Base-by-base conservation (phyloP, 1,140 invertebrate species). In the Bradysia coprophila region DNA sequence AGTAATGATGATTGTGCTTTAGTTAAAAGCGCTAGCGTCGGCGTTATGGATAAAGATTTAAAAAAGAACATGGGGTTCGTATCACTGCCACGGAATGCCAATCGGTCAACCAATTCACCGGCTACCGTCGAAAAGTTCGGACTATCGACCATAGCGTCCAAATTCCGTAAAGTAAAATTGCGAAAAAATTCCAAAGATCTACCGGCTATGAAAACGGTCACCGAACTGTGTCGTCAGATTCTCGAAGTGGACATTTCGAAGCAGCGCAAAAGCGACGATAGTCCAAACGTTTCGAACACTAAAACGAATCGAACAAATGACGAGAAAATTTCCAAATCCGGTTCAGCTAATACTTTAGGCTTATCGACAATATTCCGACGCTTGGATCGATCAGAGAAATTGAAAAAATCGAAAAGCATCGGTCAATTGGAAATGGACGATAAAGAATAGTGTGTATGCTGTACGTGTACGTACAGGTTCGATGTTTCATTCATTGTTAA, bases 1-100 rank as follows among this genome's bases (percentile, higher is more conserved):
- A 43, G 48, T 22, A 46, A 46, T 9, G 46, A 51, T 23, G 49
- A 49, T 36, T 48, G 54, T 6, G 48, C 61, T 9, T 53, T 77
- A 3, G 67, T 71, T 2, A 76, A 81, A 50, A 79, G 76, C 20
- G 72, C 75, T 2, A 81, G 77, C 47, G 77, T 71, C 0, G 77
- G 76, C 10, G 79, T 79, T 70, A 78, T 81, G 37, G 4, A 48
- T 48, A 5, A 55, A 48, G 10, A 53, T 55, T 43, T 50, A 58
- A 45, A 64, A 56, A 11, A 63, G 54, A 50, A 51, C 15, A 49
- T 55, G 11, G 41, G 54, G 28, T 57, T 51, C 38, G 55, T 56
- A 13, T 57, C 54, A 4, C 40, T 59, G 38, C 55, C 57, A 11
- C 46, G 51, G 22, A 45, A 47, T 10, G 54, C 55, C 16, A 59